These are phyloP conservation scores for Microctonus hyperodae DNA, from an alignment of 2,888 invertebrate species.

Conservation along the genomic window DNA sequence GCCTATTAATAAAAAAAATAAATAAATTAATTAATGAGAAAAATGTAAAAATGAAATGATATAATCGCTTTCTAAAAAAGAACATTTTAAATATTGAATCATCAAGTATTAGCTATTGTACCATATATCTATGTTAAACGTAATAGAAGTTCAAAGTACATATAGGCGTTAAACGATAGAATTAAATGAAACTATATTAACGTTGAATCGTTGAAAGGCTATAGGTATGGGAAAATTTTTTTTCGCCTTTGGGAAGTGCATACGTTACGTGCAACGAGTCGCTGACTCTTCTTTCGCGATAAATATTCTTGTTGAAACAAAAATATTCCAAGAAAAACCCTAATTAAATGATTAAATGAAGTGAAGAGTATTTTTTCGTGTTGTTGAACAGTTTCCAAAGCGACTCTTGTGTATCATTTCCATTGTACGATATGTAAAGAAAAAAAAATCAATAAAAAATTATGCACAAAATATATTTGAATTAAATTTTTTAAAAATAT, in stretches of 20 bases:
- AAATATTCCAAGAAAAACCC: background rate
- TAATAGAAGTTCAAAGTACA: conserved; percentile 48
- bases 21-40: too few species aligned
- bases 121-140: conserved; percentile 58
- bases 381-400: conserved; percentile 52
- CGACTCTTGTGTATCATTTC: conserved; percentile 59
- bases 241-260: conserved; percentile 2
- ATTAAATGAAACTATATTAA: conserved; percentile 33
- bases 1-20: background rate
- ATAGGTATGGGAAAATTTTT: conserved; percentile 30
- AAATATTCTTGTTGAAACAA: too few species aligned
- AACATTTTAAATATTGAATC: conserved; percentile 48
- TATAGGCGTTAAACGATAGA: conserved; percentile 50
- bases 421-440: conserved; percentile 62
- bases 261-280: conserved; percentile 32
- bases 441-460: conserved; percentile 48
- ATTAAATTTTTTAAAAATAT: conserved; percentile 8
- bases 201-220: conserved; percentile 40
- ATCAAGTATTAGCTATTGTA: conserved; percentile 61
- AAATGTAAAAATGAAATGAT: conserved; percentile 27
- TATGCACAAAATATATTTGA: conserved; percentile 44
- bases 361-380: background rate
- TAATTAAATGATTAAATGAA: background rate
- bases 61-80: conserved; percentile 45
- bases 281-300: conserved; percentile 34